Evolutionary conservation across 2,888 invertebrate genomes (phyloP), one percentile per base, ranked within the genome.

Genomic region (Chalcis sispes): DNA sequence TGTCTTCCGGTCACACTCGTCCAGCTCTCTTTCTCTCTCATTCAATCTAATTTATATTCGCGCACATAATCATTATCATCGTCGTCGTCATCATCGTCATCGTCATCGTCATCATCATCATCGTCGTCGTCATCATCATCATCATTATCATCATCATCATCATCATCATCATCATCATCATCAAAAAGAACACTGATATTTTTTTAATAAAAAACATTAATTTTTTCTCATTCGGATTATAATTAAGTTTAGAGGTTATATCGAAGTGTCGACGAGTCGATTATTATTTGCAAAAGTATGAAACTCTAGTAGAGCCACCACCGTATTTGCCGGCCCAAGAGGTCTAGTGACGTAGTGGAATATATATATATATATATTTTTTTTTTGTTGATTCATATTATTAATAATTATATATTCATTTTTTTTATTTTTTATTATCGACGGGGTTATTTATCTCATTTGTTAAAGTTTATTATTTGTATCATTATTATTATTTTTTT

Each of bases 201-300:
- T 52, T 67, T 69, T 73, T 77, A 72, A 77, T 77, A 79, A 79
- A 72, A 78, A 78, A 80, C 72, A 76, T 73, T 75, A 80, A 78
- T 78, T 81, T 50, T 50, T 62, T 48, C 40, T 70, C 77, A 77
- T 79, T 79, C 79, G 77, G 79, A 78, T 82, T 81, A 70, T 81
- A 73, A 56, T 73, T 72, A 77, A 70, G 73, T 83, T 82, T 78
- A 83, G 80, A 83, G 82, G 80, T 81, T 77, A 75, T 77, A 80
- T 83, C 82, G 80, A 83, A 85, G 82, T 84, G 81, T 83, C 83
- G 81, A 84, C 83, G 82, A 82, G 82, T 85, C 85, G 85, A 85
- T 86, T 87, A 77, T 74, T 75, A 85, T 85, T 88, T 87, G 87
- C 85, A 88, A 88, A 88, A 88, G 87, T 88, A 88, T 87, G 88